These are phyloP conservation scores for Cantharis lateralis DNA, from an alignment of 2,888 invertebrate species.

Conservation along the genomic window DNA sequence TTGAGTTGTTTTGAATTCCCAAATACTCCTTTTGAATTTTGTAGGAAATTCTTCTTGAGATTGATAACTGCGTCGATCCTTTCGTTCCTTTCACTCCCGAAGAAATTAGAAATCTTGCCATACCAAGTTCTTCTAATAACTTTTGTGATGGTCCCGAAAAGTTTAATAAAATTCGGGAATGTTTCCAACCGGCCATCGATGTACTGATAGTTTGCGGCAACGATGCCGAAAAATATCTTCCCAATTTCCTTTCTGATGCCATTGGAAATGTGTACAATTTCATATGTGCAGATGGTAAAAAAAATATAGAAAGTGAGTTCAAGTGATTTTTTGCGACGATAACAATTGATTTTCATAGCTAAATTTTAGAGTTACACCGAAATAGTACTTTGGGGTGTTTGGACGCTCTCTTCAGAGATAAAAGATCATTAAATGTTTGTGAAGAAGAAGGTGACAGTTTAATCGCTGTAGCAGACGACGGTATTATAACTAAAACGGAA, in stretches of 20 bases:
- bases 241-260: slow-evolving; percentile 6
- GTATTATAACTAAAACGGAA: no score
- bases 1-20: no score
- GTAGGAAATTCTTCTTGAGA: no score
- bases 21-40: no score
- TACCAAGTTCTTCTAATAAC: not conserved
- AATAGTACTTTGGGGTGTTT: not conserved
- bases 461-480: no score
- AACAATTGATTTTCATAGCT: no score
- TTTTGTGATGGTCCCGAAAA: not conserved
- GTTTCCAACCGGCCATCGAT: not conserved
- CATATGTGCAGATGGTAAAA: slow-evolving; percentile 1
- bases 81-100: no score
- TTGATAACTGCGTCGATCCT: no score
- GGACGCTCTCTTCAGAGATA: no score
- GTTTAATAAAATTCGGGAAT: not conserved
- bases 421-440: no score
- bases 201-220: slow-evolving; percentile 1
- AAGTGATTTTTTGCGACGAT: no score
- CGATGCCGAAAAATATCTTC: slow-evolving; percentile 9
- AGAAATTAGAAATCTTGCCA: not conserved
- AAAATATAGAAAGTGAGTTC: not conserved
- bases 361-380: not conserved
- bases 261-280: not conserved
- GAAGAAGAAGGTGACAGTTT: no score